Conservation (phyloP, 1,140 invertebrate species). For the Ips nitidus region DNA sequence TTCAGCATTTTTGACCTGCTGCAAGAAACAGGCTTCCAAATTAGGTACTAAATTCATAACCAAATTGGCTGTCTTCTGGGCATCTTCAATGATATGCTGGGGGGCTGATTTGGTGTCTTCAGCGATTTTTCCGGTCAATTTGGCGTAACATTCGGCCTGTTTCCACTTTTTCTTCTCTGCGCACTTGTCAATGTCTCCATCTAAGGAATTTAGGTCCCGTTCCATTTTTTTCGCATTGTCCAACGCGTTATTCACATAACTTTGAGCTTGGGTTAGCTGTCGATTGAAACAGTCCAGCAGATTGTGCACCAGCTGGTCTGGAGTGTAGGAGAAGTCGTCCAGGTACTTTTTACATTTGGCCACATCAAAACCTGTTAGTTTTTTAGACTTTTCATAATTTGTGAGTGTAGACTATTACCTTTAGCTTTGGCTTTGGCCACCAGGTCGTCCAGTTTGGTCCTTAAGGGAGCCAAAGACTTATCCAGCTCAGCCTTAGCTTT, state of each 20-base stretch:
- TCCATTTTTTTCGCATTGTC: conserved; percentile 20
- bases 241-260: conserved; percentile 8
- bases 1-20: conserved; percentile 17
- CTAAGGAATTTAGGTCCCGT: conserved; percentile 8
- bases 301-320: conserved; percentile 13
- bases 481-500: conserved; percentile 23
- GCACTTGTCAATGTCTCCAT: conserved; percentile 19
- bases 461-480: conserved; percentile 8
- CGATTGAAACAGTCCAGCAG: conserved; percentile 13
- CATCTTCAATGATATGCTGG: conserved; percentile 20
- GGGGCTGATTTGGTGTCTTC: conserved; percentile 16
- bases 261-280: conserved; percentile 18
- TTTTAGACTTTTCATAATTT: not conserved
- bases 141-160: conserved; percentile 22
- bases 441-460: conserved; percentile 17
- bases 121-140: conserved; percentile 17
- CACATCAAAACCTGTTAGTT: conserved; percentile 14
- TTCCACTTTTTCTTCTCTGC: not conserved
- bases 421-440: conserved; percentile 4
- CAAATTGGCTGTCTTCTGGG: conserved; percentile 11
- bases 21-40: conserved; percentile 12
- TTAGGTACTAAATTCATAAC: conserved; percentile 4
- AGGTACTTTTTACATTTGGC: conserved; percentile 14
- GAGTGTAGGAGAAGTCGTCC: conserved; percentile 15
- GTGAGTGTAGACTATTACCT: not conserved